Conservation (phyloP, 2,888 invertebrate species). For the Diarsia brunnea region DNA sequence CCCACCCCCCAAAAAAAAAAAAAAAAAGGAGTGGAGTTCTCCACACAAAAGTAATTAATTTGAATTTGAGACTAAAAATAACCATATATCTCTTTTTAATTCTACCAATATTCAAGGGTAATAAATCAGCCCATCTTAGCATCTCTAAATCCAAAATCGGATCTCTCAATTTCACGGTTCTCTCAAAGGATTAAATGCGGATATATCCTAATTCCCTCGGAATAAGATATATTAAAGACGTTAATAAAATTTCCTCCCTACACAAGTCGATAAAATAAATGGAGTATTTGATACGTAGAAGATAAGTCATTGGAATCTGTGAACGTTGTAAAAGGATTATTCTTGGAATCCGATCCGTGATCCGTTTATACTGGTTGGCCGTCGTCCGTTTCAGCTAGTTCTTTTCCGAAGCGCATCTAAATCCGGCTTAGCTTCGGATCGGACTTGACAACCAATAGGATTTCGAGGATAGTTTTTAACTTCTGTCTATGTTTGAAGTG, state of each 20-base stretch:
- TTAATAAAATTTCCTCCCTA: conserved; percentile 31
- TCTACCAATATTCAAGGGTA: neutral
- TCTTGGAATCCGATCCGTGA: conserved; percentile 24
- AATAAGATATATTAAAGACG: conserved; percentile 29
- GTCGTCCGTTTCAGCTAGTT: neutral
- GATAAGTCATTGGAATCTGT: conserved; percentile 26
- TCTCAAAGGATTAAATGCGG: conserved; percentile 29
- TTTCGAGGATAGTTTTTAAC: conserved; percentile 2
- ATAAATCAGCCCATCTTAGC: conserved; percentile 11
- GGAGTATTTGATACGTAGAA: conserved; percentile 29
- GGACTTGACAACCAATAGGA: conserved; percentile 19
- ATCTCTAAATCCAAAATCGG: conserved; percentile 16
- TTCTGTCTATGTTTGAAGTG: neutral
- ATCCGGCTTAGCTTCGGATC: conserved; percentile 27
- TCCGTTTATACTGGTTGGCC: neutral
- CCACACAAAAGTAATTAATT: neutral
- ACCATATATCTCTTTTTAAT: neutral
- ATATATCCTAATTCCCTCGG: conserved; percentile 27
- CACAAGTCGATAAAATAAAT: conserved; percentile 48
- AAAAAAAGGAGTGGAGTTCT: too few species aligned
- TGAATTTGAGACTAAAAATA: neutral
- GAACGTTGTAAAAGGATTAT: conserved; percentile 13
- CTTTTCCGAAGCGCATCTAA: conserved; percentile 19
- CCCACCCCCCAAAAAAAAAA: too few species aligned
- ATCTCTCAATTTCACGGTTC: conserved; percentile 19